Conservation (phyloP, 2,888 invertebrate genomes). For the Hydrotaea diabolus region DNA sequence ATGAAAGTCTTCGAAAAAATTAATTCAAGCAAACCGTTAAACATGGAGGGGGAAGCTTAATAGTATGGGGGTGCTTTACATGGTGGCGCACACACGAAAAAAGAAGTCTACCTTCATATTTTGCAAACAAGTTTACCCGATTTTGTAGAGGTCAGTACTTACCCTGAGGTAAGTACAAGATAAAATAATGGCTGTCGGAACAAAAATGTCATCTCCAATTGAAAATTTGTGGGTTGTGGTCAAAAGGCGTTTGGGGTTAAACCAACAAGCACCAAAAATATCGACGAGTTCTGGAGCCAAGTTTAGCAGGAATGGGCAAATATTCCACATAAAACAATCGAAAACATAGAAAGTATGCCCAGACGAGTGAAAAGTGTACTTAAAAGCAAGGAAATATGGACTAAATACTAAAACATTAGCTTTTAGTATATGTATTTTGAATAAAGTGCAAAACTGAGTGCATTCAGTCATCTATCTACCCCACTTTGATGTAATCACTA, state of each 20-base stretch:
- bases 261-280: background rate
- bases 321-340: background rate
- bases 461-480: too few relatives aligned
- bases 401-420: background rate
- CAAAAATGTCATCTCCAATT: background rate
- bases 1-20: background rate
- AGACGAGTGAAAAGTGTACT: constrained; percentile 8
- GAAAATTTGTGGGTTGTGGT: constrained; percentile 20
- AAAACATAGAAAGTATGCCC: constrained; percentile 21
- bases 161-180: background rate
- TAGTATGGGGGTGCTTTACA: too few relatives aligned
- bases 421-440: background rate
- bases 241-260: constrained; percentile 9
- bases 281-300: background rate
- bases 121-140: background rate
- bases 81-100: background rate
- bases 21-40: constrained; percentile 16
- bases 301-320: too few relatives aligned
- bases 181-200: background rate
- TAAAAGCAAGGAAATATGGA: too few relatives aligned
- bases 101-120: constrained; percentile 4
- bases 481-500: too few relatives aligned
- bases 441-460: constrained; percentile 14
- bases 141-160: background rate
- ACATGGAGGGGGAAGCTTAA: background rate